A percentile compares a stretch with the other conserved stretches of the same genome.
Conservation (phyloP, 2,888 invertebrate genomes). For the Drosophila anceps region DNA sequence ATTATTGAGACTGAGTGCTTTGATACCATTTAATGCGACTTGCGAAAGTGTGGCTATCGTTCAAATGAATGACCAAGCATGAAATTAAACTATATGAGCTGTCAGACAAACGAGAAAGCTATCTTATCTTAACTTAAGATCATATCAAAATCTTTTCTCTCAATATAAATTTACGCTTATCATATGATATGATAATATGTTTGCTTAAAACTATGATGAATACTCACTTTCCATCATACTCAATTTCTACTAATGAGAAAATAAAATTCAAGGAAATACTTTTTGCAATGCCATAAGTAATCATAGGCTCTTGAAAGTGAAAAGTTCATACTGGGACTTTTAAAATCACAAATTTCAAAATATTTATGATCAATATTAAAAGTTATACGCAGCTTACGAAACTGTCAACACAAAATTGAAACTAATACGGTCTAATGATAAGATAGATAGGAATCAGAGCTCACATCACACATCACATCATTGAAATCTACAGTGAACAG, state of each 20-base stretch:
- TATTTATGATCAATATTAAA: conserved; percentile 2
- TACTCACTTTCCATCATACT: too few species aligned
- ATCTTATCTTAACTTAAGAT: not conserved
- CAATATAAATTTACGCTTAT: not conserved
- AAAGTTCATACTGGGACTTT: conserved; percentile 4
- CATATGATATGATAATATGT: not conserved
- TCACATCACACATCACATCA: conserved; percentile 1
- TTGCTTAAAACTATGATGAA: not conserved
- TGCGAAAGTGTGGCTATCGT: not conserved
- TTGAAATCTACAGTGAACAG: conserved; percentile 3
- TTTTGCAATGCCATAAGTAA: not conserved
- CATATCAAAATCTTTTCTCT: not conserved
- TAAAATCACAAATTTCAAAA: not conserved
- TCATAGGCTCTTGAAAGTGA: not conserved
- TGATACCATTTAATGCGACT: conserved; percentile 5
- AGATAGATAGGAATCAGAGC: conserved; percentile 23
- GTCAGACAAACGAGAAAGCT: not conserved
- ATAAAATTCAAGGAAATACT: not conserved
- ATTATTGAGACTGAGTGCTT: conserved; percentile 4
- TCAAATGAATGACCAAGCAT: not conserved
- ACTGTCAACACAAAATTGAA: conserved; percentile 17
- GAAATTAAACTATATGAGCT: not conserved
- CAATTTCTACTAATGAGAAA: not conserved
- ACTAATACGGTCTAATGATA: conserved; percentile 30
- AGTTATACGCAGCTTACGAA: conserved; percentile 4